Evolutionary conservation across 2,888 invertebrate genomes (phyloP).

Genomic region (Cephus nigrinus): DNA sequence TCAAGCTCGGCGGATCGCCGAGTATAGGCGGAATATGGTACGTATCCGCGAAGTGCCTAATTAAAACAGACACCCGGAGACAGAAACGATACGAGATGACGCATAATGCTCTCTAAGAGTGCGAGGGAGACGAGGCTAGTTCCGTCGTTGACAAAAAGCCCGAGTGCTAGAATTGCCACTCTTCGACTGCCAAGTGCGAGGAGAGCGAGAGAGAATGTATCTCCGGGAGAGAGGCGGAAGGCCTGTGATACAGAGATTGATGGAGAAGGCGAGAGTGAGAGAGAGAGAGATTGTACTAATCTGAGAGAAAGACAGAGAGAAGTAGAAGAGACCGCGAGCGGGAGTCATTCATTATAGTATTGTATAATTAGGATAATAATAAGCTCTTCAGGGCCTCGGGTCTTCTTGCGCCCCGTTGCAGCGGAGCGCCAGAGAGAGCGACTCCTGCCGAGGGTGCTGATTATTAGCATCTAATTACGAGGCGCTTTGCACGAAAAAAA

Average conservation of each 20-base stretch:
- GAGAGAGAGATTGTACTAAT: slow-evolving; percentile 23
- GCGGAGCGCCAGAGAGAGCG: slow-evolving; percentile 39
- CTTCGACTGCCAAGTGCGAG: slow-evolving; percentile 60
- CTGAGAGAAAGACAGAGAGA: slow-evolving; percentile 26
- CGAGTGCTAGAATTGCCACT: slow-evolving; percentile 66
- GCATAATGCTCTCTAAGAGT: slow-evolving; percentile 56
- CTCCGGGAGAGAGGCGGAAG: slow-evolving; percentile 28
- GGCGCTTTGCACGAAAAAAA: slow-evolving; percentile 26
- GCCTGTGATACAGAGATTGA: slow-evolving; percentile 25
- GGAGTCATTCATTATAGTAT: slow-evolving; percentile 61
- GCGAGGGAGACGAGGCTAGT: slow-evolving; percentile 55
- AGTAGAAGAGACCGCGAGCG: slow-evolving; percentile 38
- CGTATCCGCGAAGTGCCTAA: slow-evolving; percentile 67
- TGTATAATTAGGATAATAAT: slow-evolving; percentile 67
- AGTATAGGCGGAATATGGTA: slow-evolving; percentile 51
- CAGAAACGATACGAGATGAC: slow-evolving; percentile 50
- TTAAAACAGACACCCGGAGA: slow-evolving; percentile 67
- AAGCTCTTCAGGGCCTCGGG: slow-evolving; percentile 59
- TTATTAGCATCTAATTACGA: slow-evolving; percentile 63
- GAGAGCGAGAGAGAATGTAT: not conserved
- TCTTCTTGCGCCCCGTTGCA: slow-evolving; percentile 54
- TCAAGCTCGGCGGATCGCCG: slow-evolving; percentile 55
- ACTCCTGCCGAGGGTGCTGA: slow-evolving; percentile 42
- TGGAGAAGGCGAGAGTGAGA: slow-evolving; percentile 32
- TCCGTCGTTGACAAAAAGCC: slow-evolving; percentile 60